These are phyloP conservation scores for Paraescarpia echinospica DNA, from an alignment of 1,140 invertebrate genomes.

Conservation along the genomic window DNA sequence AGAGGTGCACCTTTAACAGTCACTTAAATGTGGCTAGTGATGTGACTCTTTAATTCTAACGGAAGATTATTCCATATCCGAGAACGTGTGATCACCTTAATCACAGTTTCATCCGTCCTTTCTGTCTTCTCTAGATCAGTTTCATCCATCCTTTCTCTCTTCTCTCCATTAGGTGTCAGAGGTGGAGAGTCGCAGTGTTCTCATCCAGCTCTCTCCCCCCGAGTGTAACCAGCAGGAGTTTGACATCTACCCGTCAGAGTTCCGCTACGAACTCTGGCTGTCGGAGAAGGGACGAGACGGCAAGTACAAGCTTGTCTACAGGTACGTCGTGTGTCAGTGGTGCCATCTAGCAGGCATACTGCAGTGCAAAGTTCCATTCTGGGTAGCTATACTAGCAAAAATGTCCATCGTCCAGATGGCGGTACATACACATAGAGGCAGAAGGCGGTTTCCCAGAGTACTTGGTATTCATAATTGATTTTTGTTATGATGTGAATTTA, in stretches of 20 bases:
- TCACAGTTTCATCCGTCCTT: neutral
- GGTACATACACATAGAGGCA: too few species aligned
- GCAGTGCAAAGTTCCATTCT: neutral
- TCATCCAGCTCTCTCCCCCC: conserved; percentile 76
- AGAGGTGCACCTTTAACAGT: too few species aligned
- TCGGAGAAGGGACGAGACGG: conserved; percentile 74
- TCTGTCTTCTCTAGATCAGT: neutral
- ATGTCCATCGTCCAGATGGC: neutral
- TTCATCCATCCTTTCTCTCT: neutral
- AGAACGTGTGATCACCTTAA: too few species aligned
- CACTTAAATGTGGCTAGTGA: too few species aligned
- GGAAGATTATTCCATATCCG: too few species aligned
- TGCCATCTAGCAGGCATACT: neutral
- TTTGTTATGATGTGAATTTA: too few species aligned
- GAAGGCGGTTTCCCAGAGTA: too few species aligned
- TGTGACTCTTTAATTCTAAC: too few species aligned
- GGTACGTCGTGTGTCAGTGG: conserved; percentile 34
- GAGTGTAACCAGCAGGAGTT: conserved; percentile 59
- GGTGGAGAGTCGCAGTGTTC: conserved; percentile 74
- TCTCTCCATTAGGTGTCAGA: conserved; percentile 68
- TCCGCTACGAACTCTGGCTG: conserved; percentile 76
- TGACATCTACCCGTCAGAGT: conserved; percentile 63
- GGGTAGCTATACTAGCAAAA: too few species aligned
- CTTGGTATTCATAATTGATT: too few species aligned
- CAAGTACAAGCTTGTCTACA: conserved; percentile 79